Conservation (phyloP, 2,888 invertebrate genomes). For the Phaonia tiefii region DNA sequence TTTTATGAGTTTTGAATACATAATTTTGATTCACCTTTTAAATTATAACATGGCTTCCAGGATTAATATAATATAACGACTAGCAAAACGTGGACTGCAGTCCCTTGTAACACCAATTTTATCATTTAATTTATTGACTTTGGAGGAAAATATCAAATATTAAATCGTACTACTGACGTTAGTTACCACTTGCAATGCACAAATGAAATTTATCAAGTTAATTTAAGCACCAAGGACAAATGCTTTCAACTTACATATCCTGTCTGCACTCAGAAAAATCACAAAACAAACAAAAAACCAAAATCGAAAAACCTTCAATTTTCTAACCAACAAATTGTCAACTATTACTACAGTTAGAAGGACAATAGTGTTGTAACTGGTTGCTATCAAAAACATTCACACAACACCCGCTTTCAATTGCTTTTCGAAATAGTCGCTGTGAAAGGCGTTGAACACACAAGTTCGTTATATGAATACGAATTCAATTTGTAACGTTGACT, state of each 20-base stretch:
- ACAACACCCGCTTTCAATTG: not conserved
- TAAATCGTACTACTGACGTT: too few relatives aligned
- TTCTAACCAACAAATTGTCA: constrained; percentile 58
- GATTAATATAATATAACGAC: too few relatives aligned
- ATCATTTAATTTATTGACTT: too few relatives aligned
- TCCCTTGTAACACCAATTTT: too few relatives aligned
- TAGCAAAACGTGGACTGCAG: too few relatives aligned
- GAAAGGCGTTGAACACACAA: constrained; percentile 14
- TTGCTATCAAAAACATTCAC: constrained; percentile 51
- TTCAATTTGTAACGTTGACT: constrained; percentile 73
- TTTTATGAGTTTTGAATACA: too few relatives aligned
- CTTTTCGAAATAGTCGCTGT: not conserved
- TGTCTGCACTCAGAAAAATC: not conserved
- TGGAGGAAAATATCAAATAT: too few relatives aligned
- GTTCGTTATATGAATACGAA: constrained; percentile 55
- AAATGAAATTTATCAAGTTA: not conserved
- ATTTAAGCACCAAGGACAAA: not conserved
- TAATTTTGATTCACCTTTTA: too few relatives aligned
- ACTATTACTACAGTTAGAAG: constrained; percentile 50
- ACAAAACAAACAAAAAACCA: too few relatives aligned
- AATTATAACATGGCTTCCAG: too few relatives aligned
- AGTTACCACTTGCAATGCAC: too few relatives aligned
- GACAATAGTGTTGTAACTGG: constrained; percentile 60
- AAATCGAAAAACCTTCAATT: constrained; percentile 45
- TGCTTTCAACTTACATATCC: not conserved